Conservation (phyloP, 2,888 invertebrate genomes). For the Philaethria dido region DNA sequence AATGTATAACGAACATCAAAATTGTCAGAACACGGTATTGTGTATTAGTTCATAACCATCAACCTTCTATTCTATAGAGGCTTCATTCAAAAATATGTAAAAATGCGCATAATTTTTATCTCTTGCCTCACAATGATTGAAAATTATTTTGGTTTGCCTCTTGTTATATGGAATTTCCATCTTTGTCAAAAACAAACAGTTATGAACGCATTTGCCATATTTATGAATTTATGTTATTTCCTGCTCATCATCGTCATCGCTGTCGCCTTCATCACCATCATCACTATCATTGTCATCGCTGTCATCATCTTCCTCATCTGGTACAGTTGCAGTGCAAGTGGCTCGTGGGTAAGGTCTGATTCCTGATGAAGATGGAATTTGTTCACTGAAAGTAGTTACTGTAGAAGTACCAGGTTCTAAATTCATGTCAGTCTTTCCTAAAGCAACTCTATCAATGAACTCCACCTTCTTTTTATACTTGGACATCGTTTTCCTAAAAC, state of each 20-base stretch:
- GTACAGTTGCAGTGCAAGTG: not conserved
- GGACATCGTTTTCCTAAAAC: not conserved
- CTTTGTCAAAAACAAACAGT: not conserved
- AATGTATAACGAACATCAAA: not conserved
- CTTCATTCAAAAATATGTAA: not conserved
- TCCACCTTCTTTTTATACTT: slow-evolving; percentile 20
- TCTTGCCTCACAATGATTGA: too few relatives aligned
- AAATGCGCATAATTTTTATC: not conserved
- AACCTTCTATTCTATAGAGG: not conserved
- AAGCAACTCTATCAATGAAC: slow-evolving; percentile 3
- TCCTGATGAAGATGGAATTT: slow-evolving; percentile 1
- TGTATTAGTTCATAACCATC: not conserved
- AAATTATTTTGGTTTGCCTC: not conserved
- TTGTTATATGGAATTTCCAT: not conserved
- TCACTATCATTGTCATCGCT: not conserved
- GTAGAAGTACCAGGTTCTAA: not conserved
- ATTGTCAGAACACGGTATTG: not conserved
- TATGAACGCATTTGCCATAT: not conserved
- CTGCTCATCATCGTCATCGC: not conserved
- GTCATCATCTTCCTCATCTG: not conserved
- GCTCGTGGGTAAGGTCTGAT: not conserved
- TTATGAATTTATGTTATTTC: not conserved
- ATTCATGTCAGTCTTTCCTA: not conserved
- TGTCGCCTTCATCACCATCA: not conserved
- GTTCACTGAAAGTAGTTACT: not conserved